Evolutionary conservation across 1,140 invertebrate species (phyloP), one percentile per base, ranked within the genome.

Genomic region (Nebria ingens): DNA sequence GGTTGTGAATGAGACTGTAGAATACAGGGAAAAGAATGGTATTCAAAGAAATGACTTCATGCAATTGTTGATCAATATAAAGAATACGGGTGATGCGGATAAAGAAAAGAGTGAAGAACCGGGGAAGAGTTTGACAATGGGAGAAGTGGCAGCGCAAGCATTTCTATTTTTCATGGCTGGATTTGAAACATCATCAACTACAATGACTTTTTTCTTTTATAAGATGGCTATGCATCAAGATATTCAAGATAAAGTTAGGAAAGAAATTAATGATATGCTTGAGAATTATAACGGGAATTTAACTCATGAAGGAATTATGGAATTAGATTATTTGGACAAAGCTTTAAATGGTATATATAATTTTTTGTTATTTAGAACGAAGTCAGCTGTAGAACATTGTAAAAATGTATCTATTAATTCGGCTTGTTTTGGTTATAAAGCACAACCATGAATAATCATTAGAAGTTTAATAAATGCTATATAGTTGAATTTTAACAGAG

Each of bases 121-220:
- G n/a, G n/a, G n/a, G n/a, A n/a, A n/a, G n/a, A n/a, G n/a, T n/a
- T n/a, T n/a, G n/a, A n/a, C 25, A 34, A 34, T 34, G n/a, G 53
- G 61, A n/a, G 59, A 67, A 58, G 57, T 76, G 21, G 57, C 68
- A 6, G 69, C 71, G 19, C 71, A 76, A 59, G 58, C 66, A 51
- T 65, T 76, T 55, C 53, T 74, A 1, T 75, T 76, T 57, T 69
- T 76, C 65, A 52, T 79, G n/a, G 81, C 78, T 20, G 81, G 80
- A 22, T 85, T 79, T 60, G 85, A 87, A 38, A 84, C 84, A 0
- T 76, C 82, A 2, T 76, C 82, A 0, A 74, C 73, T 1, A 73
- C 76, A 0, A 71, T 85, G 57, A 64, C 72, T 0, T 80, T 77
- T 56, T 64, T 72, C 1, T 58, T 80, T 0, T 79, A 80, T 60